These are phyloP conservation scores for Catonia carolina DNA, from an alignment of 2,888 invertebrate genomes.

Conservation along the genomic window DNA sequence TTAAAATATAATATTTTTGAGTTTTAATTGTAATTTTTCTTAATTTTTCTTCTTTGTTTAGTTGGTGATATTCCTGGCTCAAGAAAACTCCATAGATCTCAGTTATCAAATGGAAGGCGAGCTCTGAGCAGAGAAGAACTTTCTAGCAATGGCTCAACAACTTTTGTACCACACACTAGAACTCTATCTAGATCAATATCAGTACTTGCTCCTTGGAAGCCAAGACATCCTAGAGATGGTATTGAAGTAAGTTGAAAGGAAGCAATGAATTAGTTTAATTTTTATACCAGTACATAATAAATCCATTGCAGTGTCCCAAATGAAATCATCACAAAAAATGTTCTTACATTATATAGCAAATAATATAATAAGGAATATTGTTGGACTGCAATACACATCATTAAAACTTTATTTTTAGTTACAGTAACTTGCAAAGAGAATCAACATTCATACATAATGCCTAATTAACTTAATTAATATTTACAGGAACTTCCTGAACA, in stretches of 20 bases:
- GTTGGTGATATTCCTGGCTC: slow-evolving; percentile 82
- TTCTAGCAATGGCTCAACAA: slow-evolving; percentile 50
- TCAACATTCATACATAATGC: no score
- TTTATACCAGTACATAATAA: no score
- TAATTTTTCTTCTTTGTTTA: slow-evolving; percentile 40
- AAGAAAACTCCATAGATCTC: slow-evolving; percentile 44
- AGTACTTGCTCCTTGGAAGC: slow-evolving; percentile 78
- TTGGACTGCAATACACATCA: no score
- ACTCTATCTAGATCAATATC: slow-evolving; percentile 72
- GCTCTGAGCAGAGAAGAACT: slow-evolving; percentile 69
- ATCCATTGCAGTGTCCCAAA: no score
- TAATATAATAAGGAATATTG: no score
- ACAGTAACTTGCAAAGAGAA: no score
- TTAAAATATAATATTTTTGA: no score
- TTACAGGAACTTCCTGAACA: neutral
- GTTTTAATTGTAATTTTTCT: no score
- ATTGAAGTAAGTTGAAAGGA: slow-evolving; percentile 20
- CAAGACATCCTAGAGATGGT: slow-evolving; percentile 62
- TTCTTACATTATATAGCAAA: no score
- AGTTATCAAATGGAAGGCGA: slow-evolving; percentile 51
- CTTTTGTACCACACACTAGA: slow-evolving; percentile 55
- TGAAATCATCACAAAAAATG: no score
- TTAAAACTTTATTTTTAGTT: no score
- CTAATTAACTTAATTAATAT: no score
- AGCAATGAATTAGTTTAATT: neutral